Conservation (phyloP, 2,888 invertebrate genomes). For the Eupithecia inturbata region DNA sequence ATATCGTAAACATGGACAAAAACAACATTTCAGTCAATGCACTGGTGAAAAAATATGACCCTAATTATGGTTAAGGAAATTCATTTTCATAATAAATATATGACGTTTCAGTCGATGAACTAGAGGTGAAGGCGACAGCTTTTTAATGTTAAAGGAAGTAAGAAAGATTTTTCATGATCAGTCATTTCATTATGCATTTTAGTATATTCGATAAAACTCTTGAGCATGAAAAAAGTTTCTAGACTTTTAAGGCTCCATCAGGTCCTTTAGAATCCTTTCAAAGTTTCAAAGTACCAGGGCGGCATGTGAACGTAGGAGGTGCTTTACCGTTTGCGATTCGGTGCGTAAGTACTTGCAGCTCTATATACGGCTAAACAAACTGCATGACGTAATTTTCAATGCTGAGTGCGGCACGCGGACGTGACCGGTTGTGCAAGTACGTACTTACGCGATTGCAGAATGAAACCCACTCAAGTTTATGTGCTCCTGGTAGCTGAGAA, state of each 20-base stretch:
- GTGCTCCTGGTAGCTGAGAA: conserved; percentile 69
- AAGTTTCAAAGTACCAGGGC: conserved; percentile 69
- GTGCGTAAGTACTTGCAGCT: conserved; percentile 64
- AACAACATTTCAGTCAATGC: conserved; percentile 23
- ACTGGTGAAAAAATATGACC: conserved; percentile 17
- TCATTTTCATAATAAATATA: conserved; percentile 3
- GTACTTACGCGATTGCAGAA: conserved; percentile 68
- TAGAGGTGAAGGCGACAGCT: not conserved
- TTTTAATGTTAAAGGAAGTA: not conserved
- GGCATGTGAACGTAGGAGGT: conserved; percentile 64
- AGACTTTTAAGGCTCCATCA: conserved; percentile 27
- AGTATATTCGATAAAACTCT: not conserved
- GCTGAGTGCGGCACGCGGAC: conserved; percentile 70
- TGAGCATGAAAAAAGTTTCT: conserved; percentile 10
- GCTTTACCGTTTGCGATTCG: conserved; percentile 66
- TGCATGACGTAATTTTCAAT: conserved; percentile 78
- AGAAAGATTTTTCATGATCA: not conserved
- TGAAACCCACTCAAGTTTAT: conserved; percentile 64
- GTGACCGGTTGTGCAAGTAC: conserved; percentile 75
- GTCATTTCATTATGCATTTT: not conserved
- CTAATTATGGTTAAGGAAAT: not conserved
- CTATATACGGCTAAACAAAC: conserved; percentile 77
- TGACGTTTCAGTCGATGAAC: not conserved
- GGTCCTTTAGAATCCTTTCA: conserved; percentile 72
- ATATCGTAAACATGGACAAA: conserved; percentile 27